Evolutionary conservation across 2,113 vertebrate species (phyloP), one percentile per base, ranked within the genome.

Genomic region (Sylvilagus bachmani): DNA sequence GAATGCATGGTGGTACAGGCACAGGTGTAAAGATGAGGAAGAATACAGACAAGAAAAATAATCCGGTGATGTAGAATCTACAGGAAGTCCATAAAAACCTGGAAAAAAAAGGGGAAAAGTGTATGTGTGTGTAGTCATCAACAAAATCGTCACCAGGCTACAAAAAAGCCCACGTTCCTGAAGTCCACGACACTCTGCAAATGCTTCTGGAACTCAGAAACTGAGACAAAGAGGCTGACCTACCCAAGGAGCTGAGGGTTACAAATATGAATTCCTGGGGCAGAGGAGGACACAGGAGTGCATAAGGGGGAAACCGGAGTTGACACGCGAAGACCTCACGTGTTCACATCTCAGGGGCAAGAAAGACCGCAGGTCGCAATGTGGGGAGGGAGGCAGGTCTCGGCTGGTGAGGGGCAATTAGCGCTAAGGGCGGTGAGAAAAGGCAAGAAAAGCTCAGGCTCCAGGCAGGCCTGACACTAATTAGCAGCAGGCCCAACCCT

Each of bases 391-490:
- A 87, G 29, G 79, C 93, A 86, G 12, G 94, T 78, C 81, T 74
- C 53, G 77, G 84, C 90, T 29, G 5, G 86, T n/a, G 24, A 95
- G 31, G 36, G 83, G 80, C 86, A 83, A 64, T 84, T 53, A 91
- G 82, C 24, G 17, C 49, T 49, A 53, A 38, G 53, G 27, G 19
- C 6, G 53, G 74, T 61, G 62, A 86, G 67, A 58, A 88, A 87
- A 67, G 21, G 24, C 38, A 62, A 2, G 67, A 1, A 29, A 73
- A 85, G 62, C 82, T 83, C 70, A 16, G 58, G 38, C 70, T n/a
- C 13, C 29, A 27, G 22, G 22, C 13, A 19, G 66, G 29, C 16
- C 75, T 64, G 73, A 17, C 0, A 38, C 77, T 13, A 38, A 77
- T 61, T 10, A 62, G 11, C 5, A 73, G 77, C 19, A 58, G 44